phyloP scores from a whole-genome alignment of 2,113 vertebrate genomes.

The Tupaia chinensis region DNA sequence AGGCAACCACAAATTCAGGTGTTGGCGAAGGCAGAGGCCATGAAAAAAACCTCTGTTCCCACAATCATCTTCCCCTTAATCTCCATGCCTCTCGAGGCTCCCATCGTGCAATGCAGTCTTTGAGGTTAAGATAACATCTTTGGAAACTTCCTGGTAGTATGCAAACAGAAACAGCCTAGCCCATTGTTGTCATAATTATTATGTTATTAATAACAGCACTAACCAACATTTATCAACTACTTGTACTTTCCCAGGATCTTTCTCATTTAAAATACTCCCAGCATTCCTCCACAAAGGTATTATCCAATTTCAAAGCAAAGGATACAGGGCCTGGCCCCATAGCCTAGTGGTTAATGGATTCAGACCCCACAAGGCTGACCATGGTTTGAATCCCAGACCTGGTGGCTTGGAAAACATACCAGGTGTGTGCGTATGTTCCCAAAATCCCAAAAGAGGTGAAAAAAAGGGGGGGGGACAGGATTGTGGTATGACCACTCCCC shows the following conservation, averaged over 20 bases:
- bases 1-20: neutral
- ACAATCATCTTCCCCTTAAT: neutral
- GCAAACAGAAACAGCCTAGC: neutral
- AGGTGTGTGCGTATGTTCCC: too few species aligned
- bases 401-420: too few species aligned
- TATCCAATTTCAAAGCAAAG: slow-evolving; percentile 15
- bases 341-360: too few species aligned
- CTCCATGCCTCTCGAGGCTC: neutral
- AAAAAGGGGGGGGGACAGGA: too few species aligned
- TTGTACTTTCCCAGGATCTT: neutral
- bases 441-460: too few species aligned
- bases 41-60: neutral
- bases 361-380: too few species aligned
- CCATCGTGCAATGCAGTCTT: neutral
- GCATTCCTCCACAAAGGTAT: neutral
- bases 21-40: slow-evolving; percentile 8
- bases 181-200: slow-evolving; percentile 22
- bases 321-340: neutral
- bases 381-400: too few species aligned
- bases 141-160: neutral
- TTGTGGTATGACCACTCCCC: too few species aligned
- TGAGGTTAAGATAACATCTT: neutral
- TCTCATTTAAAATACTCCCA: neutral
- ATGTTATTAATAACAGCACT: slow-evolving; percentile 5
- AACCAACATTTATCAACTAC: neutral